Percentiles rank a stretch among this genome's conserved stretches.
Evolutionary conservation across 2,797 vertebrate species (phyloP).

Genomic region (Smutsia temminckii): DNA sequence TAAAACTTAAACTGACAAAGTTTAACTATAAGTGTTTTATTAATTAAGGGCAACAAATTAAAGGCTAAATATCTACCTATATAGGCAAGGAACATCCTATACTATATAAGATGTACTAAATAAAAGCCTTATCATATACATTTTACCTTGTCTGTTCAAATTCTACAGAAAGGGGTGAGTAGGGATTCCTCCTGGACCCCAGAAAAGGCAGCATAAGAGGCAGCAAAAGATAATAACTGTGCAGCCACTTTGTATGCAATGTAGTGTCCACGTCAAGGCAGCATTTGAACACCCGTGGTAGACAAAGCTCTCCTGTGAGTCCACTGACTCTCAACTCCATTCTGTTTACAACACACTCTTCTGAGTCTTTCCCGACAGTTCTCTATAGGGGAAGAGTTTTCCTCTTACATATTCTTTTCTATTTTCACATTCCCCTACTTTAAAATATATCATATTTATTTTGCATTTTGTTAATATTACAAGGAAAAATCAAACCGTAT

Average conservation of each 20-base stretch:
- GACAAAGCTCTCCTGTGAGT: neutral
- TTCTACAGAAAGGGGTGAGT: neutral
- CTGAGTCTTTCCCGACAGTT: neutral
- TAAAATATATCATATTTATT: neutral
- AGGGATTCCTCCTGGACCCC: neutral
- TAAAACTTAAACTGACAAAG: neutral
- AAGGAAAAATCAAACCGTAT: neutral
- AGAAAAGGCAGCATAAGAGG: neutral
- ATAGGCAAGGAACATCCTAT: neutral
- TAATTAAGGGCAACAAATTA: neutral
- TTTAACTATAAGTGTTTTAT: neutral
- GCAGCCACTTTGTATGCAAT: neutral
- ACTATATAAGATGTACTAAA: neutral
- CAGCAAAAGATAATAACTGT: neutral
- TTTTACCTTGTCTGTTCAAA: neutral
- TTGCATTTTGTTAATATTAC: neutral
- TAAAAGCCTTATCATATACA: neutral
- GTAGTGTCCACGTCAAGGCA: no score
- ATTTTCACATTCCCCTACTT: neutral
- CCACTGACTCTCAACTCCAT: neutral
- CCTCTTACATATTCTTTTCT: neutral
- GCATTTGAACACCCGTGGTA: rapidly evolving
- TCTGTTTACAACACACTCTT: neutral
- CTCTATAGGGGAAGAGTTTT: neutral
- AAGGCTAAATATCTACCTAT: neutral